Percentiles rank a stretch among this genome's conserved stretches.
phyloP scores from a whole-genome alignment of 1,140 invertebrate species.

The Condylostylus longicornis region DNA sequence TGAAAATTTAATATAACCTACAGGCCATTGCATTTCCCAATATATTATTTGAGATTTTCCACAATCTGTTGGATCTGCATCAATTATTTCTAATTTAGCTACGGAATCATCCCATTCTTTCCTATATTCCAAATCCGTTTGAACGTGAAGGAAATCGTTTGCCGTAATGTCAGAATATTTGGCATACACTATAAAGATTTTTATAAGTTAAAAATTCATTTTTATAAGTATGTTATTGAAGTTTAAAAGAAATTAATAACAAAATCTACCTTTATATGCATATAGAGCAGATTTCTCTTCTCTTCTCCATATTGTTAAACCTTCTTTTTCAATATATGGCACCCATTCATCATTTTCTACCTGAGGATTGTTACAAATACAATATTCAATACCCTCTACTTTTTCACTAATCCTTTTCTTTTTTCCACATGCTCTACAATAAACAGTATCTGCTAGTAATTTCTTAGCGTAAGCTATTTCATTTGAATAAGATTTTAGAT shows the following conservation, averaged over 20 bases:
- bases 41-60: constrained; percentile 60
- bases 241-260: too few species aligned
- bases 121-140: constrained; percentile 63
- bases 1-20: constrained; percentile 31
- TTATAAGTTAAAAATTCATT: constrained; percentile 6
- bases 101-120: constrained; percentile 69
- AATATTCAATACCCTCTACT: constrained; percentile 33
- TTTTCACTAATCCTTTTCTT: constrained; percentile 41
- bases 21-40: constrained; percentile 79
- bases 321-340: constrained; percentile 60
- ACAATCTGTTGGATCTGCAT: constrained; percentile 40
- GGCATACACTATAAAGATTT: constrained; percentile 51
- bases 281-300: constrained; percentile 49
- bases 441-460: constrained; percentile 40
- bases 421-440: constrained; percentile 41
- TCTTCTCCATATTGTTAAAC: constrained; percentile 67
- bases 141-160: constrained; percentile 64
- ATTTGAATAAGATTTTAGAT: constrained; percentile 19
- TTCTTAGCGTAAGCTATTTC: constrained; percentile 32
- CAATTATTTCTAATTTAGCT: constrained; percentile 48
- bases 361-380: constrained; percentile 24
- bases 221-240: not conserved
- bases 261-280: constrained; percentile 62
- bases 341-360: constrained; percentile 47
- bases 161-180: constrained; percentile 61